Base-by-base conservation (phyloP, 2,797 vertebrate species). In the Mus spretus region DNA sequence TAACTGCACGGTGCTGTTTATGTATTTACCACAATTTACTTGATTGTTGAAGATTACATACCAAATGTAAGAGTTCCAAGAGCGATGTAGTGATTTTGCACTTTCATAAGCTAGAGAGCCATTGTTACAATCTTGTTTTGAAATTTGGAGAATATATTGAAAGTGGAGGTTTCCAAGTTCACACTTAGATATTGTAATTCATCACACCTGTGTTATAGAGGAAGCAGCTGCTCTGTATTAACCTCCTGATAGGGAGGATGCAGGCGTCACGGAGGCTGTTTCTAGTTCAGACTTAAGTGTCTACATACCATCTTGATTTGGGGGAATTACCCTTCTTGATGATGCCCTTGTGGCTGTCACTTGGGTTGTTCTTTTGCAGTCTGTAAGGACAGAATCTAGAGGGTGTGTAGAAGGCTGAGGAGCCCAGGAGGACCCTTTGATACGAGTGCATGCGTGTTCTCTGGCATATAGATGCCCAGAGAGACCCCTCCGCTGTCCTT, bases 91-190 rank as follows among this genome's bases (percentile, higher is more conserved):
- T 79, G 40, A 70, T 57, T 91, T 72, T 22, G 14, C 3, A n/a
- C 61, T 94, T 94, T 91, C 67, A 37, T 72, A 91, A 94, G 31
- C 75, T 47, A 50, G 37, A 6, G 5, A 59, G 47, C 34, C 28
- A 55, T 65, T 91, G 57, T 9, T 75, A 50, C 9, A 85, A 67
- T 65, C 63, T 15, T 77, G n/a, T 12, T 94, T 94, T 93, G 61
- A 93, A 96, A 63, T 47, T 37, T 79, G 61, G 70, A 44, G 24
- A 92, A 34, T 86, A 55, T 22, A 5, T 94, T 92, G 79, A 92
- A 79, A 31, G 67, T 93, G 20, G 55, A 63, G 50, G 82, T 89
- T 80, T 14, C 31, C 22, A n/a, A 37, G 31, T 31, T 75, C 5
- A 17, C 63, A n/a, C 26, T 50, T 24, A 78, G 59, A 77, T 90